Percentiles rank a stretch among this genome's conserved stretches.
These are phyloP conservation scores for Cnemophilus loriae DNA, from an alignment of 2,113 vertebrate genomes.

Conservation along the genomic window DNA sequence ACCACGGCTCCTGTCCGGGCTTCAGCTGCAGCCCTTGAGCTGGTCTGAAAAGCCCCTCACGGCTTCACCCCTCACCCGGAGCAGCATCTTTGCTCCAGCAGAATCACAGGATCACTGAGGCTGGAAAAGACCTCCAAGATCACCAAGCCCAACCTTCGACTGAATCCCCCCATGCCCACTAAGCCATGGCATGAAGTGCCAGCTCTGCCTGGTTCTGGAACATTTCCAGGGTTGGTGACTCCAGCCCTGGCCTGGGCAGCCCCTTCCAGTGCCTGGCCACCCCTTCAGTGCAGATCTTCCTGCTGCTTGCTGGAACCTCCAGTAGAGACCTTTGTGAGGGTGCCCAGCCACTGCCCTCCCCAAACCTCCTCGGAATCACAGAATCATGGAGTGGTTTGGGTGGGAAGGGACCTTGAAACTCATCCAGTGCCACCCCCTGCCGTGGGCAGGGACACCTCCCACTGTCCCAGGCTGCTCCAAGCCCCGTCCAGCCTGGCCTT, in stretches of 20 bases:
- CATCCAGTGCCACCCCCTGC: fast-evolving
- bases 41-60: not conserved
- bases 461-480: not conserved
- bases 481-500: not conserved
- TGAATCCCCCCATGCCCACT: fast-evolving
- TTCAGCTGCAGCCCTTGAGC: not conserved
- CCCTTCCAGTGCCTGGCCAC: not conserved
- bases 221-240: not conserved
- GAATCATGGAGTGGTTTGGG: fast-evolving
- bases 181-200: not conserved
- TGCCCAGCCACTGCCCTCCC: not conserved
- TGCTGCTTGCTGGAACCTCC: not conserved
- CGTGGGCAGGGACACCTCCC: not conserved
- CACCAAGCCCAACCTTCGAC: fast-evolving
- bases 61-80: not conserved
- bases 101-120: not conserved
- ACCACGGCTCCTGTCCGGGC: not conserved
- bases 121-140: not conserved
- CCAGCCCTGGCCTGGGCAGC: not conserved
- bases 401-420: fast-evolving
- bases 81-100: not conserved
- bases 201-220: not conserved
- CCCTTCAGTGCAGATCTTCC: not conserved
- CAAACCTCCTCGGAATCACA: not conserved
- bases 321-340: fast-evolving